Conservation (phyloP, 1,140 invertebrate species). For the Nilaparvata lugens region DNA sequence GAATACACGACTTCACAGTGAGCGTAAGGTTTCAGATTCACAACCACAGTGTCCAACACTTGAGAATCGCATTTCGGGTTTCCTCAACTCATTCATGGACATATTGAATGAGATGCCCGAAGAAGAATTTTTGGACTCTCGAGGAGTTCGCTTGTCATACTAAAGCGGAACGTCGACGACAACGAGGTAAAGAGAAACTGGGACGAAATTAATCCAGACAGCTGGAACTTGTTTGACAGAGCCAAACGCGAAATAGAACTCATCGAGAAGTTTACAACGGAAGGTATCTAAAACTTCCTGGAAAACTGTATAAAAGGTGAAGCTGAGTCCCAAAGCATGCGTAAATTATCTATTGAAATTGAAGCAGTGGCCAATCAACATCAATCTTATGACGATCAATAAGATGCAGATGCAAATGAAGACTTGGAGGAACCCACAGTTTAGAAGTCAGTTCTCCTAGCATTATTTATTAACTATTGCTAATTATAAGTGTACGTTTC, state of each 20-base stretch:
- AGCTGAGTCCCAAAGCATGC: background rate
- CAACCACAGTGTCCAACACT: slow-evolving; percentile 57
- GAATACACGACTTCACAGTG: slow-evolving; percentile 62
- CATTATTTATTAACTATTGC: too few species aligned
- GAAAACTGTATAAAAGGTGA: slow-evolving; percentile 39
- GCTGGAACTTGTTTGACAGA: slow-evolving; percentile 60
- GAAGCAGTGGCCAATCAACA: background rate
- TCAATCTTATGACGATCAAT: background rate
- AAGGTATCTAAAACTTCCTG: slow-evolving; percentile 50
- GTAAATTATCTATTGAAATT: slow-evolving; percentile 11
- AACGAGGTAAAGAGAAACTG: slow-evolving; percentile 66
- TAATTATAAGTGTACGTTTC: too few species aligned
- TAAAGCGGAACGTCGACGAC: slow-evolving; percentile 60
- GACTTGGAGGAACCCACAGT: background rate
- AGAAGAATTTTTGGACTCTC: slow-evolving; percentile 49
- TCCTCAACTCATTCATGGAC: slow-evolving; percentile 54
- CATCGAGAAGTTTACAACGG: slow-evolving; percentile 39
- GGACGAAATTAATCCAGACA: slow-evolving; percentile 53
- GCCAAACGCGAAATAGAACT: slow-evolving; percentile 46
- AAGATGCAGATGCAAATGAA: background rate
- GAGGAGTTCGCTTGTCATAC: slow-evolving; percentile 56
- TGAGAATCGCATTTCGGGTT: slow-evolving; percentile 63
- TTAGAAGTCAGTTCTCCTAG: too few species aligned
- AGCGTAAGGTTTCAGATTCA: slow-evolving; percentile 65
- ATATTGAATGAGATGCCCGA: slow-evolving; percentile 48